Percentiles rank a stretch among this genome's conserved stretches.
Evolutionary conservation across 2,888 invertebrate genomes (phyloP).

Genomic region (Cerastoderma edule): DNA sequence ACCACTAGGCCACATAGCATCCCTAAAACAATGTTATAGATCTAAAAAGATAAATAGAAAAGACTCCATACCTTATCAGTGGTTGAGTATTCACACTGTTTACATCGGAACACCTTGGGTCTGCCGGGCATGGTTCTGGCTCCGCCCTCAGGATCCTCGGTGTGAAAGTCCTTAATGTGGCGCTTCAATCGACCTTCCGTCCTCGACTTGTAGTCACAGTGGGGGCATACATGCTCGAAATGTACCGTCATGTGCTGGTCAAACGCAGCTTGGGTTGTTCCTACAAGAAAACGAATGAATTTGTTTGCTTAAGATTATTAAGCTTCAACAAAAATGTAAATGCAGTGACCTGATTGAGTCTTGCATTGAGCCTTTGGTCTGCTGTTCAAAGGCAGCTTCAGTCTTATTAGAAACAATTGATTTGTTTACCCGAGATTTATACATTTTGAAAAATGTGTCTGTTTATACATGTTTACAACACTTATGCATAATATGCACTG

Average conservation of each 20-base stretch:
- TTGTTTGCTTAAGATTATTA: too few species aligned
- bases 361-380: too few species aligned
- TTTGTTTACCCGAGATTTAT: too few species aligned
- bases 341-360: background rate
- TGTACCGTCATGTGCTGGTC: slow-evolving; percentile 86
- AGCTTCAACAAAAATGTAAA: too few species aligned
- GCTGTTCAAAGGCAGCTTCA: too few species aligned
- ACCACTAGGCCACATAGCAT: too few species aligned
- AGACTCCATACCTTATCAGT: slow-evolving; percentile 91
- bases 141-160: slow-evolving; percentile 81
- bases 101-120: slow-evolving; percentile 94
- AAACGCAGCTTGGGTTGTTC: slow-evolving; percentile 84
- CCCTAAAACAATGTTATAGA: too few species aligned
- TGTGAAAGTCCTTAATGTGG: slow-evolving; percentile 86
- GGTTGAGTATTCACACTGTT: slow-evolving; percentile 94
- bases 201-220: slow-evolving; percentile 86
- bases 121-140: slow-evolving; percentile 79
- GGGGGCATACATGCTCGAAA: slow-evolving; percentile 85
- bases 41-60: too few species aligned
- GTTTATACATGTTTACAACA: too few species aligned
- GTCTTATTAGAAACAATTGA: too few species aligned
- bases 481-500: too few species aligned
- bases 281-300: slow-evolving; percentile 70
- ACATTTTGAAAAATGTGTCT: too few species aligned
- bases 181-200: slow-evolving; percentile 86